Evolutionary conservation across 2,113 vertebrate genomes (phyloP).

Genomic region (Crotalus viridis): DNA sequence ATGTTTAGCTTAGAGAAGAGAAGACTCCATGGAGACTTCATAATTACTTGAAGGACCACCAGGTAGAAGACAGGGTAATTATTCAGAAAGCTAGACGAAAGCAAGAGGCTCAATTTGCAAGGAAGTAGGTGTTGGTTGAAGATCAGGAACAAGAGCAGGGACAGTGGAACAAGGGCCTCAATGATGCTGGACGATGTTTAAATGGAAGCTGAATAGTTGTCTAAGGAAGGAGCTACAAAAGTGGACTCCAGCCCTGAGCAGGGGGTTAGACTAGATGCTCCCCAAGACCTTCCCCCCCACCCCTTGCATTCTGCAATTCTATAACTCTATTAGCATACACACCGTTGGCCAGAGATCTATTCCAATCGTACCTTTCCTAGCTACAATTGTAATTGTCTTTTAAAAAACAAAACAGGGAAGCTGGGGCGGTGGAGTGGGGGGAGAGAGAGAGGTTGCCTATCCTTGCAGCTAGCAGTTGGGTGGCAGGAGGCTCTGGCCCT

Average conservation of each 20-base stretch:
- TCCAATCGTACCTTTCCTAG: neutral
- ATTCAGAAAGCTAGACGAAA: too few species aligned
- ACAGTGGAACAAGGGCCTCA: too few species aligned
- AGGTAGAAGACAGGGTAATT: neutral
- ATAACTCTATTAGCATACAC: neutral
- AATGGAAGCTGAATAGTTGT: neutral
- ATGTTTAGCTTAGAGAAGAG: neutral
- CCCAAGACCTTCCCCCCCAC: neutral
- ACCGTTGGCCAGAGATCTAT: neutral
- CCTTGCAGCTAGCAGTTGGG: neutral
- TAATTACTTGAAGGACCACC: neutral
- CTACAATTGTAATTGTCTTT: neutral
- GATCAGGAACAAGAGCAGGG: neutral
- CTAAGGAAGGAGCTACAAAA: neutral
- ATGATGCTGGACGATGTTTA: neutral
- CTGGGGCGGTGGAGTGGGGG: neutral
- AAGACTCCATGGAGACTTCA: neutral
- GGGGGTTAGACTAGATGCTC: neutral
- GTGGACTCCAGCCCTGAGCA: too few species aligned
- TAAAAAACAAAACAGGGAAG: neutral
- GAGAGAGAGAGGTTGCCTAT: neutral
- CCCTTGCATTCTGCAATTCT: neutral
- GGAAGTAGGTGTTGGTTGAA: neutral
- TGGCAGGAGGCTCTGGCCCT: conserved; percentile 35
- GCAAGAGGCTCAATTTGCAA: neutral